Percentiles rank a stretch among this genome's conserved stretches.
These are phyloP conservation scores for Neogale vison DNA, from an alignment of 2,113 vertebrate species.

Conservation along the genomic window DNA sequence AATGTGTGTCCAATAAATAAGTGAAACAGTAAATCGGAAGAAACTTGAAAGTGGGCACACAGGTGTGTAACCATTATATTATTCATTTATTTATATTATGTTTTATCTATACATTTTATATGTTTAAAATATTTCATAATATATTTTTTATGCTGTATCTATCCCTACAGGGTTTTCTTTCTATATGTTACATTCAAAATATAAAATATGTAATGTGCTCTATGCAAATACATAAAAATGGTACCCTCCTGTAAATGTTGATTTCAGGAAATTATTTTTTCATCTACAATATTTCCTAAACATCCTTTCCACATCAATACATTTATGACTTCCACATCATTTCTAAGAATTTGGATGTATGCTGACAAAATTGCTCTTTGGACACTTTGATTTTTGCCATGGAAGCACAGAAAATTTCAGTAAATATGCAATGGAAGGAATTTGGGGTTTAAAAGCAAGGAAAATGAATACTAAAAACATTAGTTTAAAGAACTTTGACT, in stretches of 20 bases:
- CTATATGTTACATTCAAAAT: neutral
- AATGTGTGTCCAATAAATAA: neutral
- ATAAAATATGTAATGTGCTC: neutral
- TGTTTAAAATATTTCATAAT: constrained; percentile 12
- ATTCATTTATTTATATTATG: neutral
- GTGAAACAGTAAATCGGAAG: neutral
- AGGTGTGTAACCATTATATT: neutral
- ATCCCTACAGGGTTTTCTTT: neutral
- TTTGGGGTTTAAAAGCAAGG: neutral
- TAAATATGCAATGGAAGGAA: neutral
- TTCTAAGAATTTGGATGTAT: neutral
- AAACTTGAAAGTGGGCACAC: neutral
- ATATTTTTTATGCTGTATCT: neutral
- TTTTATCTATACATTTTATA: neutral
- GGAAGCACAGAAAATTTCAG: neutral
- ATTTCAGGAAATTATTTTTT: constrained; percentile 1
- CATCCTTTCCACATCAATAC: neutral
- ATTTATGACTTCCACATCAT: neutral
- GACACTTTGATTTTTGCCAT: neutral
- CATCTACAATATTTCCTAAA: neutral
- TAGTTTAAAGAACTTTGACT: neutral
- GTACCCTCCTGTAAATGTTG: neutral
- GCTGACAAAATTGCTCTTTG: neutral
- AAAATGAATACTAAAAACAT: neutral
- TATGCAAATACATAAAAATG: neutral